Percentiles rank a stretch among this genome's conserved stretches.
phyloP scores from a whole-genome alignment of 1,140 invertebrate species.

The Cyclargus thomasi region DNA sequence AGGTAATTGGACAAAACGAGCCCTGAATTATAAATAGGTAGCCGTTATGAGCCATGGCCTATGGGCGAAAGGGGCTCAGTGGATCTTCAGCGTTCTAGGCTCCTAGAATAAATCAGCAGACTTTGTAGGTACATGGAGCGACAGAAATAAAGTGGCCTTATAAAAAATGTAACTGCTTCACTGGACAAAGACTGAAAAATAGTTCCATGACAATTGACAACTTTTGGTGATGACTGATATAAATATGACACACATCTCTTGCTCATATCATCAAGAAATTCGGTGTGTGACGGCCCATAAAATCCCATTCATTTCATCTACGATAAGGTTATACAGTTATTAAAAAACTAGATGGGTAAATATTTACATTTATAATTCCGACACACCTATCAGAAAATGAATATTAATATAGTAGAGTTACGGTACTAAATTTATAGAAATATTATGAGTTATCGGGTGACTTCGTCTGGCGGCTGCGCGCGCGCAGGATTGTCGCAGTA shows the following conservation, averaged over 20 bases:
- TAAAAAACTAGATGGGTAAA: not conserved
- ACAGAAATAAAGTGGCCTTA: too few relatives aligned
- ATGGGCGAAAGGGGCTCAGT: too few relatives aligned
- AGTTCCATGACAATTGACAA: too few relatives aligned
- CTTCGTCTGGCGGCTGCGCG: slow-evolving; percentile 38
- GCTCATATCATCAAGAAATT: not conserved
- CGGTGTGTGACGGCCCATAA: not conserved
- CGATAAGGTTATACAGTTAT: not conserved
- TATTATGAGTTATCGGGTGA: slow-evolving; percentile 29
- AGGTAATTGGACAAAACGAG: too few relatives aligned
- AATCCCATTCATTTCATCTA: slow-evolving; percentile 10
- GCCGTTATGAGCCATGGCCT: too few relatives aligned
- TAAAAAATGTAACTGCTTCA: too few relatives aligned
- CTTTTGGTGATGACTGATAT: not conserved
- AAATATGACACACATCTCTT: not conserved
- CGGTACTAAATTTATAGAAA: slow-evolving; percentile 26
- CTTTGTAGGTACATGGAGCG: too few relatives aligned
- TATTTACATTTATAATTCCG: slow-evolving; percentile 3
- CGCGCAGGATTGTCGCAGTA: slow-evolving; percentile 62
- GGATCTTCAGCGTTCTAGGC: too few relatives aligned
- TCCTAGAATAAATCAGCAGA: too few relatives aligned
- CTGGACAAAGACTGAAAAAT: too few relatives aligned
- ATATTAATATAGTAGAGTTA: slow-evolving; percentile 20
- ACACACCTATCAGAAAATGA: slow-evolving; percentile 5
- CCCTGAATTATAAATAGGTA: too few relatives aligned